A percentile compares a stretch with the other conserved stretches of the same genome.
phyloP scores from a whole-genome alignment of 2,888 invertebrate species.

The Drosophila meridionalis region DNA sequence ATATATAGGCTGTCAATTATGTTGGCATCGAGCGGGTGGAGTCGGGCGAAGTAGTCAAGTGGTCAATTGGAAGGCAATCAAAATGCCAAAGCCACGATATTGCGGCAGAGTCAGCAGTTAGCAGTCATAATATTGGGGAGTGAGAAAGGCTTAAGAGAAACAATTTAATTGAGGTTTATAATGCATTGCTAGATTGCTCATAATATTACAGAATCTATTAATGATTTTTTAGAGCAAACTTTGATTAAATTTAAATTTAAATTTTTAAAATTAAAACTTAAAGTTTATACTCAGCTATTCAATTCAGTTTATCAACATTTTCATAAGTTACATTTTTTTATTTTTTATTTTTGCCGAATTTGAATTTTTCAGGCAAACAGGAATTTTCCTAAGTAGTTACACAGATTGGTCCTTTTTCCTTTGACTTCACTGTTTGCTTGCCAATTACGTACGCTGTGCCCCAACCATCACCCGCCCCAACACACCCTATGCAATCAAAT shows the following conservation, averaged over 20 bases:
- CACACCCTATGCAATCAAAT: slow-evolving; percentile 65
- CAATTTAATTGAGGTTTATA: neutral
- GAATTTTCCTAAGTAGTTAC: neutral
- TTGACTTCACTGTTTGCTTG: slow-evolving; percentile 26
- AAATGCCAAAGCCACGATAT: slow-evolving; percentile 11
- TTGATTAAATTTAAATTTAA: no score
- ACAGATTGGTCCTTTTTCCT: neutral
- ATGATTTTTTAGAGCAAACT: neutral
- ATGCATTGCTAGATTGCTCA: neutral
- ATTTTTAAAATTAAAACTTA: no score
- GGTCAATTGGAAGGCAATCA: slow-evolving; percentile 31
- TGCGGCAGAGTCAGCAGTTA: neutral
- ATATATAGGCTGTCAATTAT: slow-evolving; percentile 11
- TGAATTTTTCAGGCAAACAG: neutral
- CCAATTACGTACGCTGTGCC: slow-evolving; percentile 36
- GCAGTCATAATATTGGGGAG: neutral
- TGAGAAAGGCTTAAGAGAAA: neutral
- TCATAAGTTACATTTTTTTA: neutral
- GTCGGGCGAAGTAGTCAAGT: slow-evolving; percentile 9
- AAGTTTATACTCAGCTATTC: neutral
- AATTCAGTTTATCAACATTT: neutral
- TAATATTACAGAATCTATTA: neutral
- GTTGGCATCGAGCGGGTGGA: neutral
- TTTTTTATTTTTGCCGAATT: neutral
- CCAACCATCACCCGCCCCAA: neutral